A percentile compares a stretch with the other conserved stretches of the same genome.
Evolutionary conservation across 1,140 invertebrate genomes (phyloP).

Genomic region (Calliphora vicina): DNA sequence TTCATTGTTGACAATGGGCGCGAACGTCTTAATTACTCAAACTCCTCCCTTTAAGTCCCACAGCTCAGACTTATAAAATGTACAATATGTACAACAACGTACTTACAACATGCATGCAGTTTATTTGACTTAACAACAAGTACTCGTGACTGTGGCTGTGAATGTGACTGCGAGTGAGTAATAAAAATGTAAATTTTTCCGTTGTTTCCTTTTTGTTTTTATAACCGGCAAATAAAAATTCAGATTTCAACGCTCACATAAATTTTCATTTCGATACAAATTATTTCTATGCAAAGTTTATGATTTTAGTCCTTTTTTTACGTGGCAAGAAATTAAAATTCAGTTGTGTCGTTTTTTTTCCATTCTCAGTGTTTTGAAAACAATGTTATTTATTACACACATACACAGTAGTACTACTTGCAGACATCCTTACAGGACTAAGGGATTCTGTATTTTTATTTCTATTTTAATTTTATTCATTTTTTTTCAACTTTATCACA

Average conservation of each 20-base stretch:
- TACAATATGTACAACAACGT: neutral
- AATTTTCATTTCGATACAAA: slow-evolving; percentile 27
- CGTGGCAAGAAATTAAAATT: slow-evolving; percentile 29
- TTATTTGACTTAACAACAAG: neutral
- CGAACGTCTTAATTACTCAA: slow-evolving; percentile 37
- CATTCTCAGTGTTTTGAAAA: slow-evolving; percentile 5
- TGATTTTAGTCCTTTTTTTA: slow-evolving; percentile 18
- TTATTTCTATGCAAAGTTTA: neutral
- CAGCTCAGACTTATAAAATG: neutral
- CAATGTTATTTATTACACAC: slow-evolving; percentile 21
- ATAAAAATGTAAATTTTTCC: slow-evolving; percentile 34
- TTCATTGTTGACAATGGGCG: slow-evolving; percentile 27
- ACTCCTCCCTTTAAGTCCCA: neutral
- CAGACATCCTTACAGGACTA: neutral
- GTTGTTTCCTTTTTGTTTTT: neutral
- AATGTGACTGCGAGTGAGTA: neutral
- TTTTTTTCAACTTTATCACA: neutral
- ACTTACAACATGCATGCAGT: neutral
- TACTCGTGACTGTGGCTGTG: neutral
- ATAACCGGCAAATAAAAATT: slow-evolving; percentile 2
- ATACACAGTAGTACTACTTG: neutral
- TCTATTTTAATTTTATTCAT: neutral
- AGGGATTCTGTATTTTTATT: neutral
- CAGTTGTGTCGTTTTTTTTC: neutral
- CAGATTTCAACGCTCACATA: slow-evolving; percentile 29